Conservation (phyloP, 2,888 invertebrate species). For the Rotaria macrura region DNA sequence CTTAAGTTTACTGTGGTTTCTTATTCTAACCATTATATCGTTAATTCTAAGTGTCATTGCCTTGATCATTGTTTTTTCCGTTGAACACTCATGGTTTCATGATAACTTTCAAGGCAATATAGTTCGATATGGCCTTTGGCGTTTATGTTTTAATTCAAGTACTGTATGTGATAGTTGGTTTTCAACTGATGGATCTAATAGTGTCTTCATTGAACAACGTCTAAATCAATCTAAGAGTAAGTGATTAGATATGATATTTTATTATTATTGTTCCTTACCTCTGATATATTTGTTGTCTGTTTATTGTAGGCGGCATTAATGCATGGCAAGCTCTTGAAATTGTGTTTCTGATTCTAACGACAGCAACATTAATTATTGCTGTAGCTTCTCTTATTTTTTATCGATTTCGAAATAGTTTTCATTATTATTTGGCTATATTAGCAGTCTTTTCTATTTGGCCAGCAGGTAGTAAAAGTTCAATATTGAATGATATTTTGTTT, state of each 20-base stretch:
- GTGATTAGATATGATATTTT: no score
- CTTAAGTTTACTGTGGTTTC: neutral
- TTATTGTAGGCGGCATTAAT: neutral
- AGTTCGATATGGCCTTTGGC: neutral
- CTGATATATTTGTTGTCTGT: no score
- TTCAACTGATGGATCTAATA: neutral
- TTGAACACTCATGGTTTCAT: neutral
- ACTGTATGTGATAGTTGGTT: neutral
- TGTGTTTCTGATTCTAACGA: neutral
- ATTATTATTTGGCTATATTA: neutral
- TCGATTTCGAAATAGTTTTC: neutral
- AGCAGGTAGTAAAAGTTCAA: no score
- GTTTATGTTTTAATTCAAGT: neutral
- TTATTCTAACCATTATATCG: neutral
- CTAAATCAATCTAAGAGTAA: neutral
- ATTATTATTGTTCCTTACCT: no score
- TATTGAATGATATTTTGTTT: no score
- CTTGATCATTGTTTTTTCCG: neutral
- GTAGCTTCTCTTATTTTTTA: neutral
- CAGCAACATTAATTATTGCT: neutral
- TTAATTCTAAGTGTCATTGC: neutral
- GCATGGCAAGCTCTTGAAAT: conserved; percentile 10
- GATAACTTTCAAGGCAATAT: neutral
- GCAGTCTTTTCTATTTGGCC: neutral
- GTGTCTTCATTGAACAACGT: neutral